These are phyloP conservation scores for Galbula dea DNA, from an alignment of 2,113 vertebrate genomes.

Conservation along the genomic window DNA sequence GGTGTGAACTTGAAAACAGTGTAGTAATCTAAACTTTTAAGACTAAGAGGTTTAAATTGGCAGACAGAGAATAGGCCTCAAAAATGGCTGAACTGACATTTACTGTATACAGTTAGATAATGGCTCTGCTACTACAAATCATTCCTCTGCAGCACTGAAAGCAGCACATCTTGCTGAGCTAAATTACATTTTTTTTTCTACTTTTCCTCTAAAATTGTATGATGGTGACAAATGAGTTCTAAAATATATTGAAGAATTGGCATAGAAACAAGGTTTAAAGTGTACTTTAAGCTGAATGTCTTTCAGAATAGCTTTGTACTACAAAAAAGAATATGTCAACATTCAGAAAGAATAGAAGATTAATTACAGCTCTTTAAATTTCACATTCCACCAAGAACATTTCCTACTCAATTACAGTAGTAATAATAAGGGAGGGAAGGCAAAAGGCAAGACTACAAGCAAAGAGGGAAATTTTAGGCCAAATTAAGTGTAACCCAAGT, in stretches of 20 bases:
- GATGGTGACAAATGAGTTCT: not conserved
- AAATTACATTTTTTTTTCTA: constrained; percentile 8
- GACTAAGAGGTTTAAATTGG: not conserved
- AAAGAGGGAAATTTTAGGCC: not conserved
- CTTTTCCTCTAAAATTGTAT: not conserved
- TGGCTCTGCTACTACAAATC: not conserved
- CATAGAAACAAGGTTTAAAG: constrained; percentile 13
- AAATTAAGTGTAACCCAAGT: not conserved
- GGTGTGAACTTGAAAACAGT: not conserved
- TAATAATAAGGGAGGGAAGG: not conserved
- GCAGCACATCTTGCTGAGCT: not conserved
- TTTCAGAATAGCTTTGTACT: not conserved
- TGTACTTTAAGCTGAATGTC: not conserved
- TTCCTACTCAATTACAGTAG: not conserved
- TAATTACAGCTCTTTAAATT: constrained; percentile 8
- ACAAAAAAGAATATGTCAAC: not conserved
- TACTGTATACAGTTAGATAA: not conserved
- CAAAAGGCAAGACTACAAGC: not conserved
- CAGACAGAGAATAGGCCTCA: not conserved
- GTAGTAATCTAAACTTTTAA: not conserved
- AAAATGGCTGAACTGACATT: not conserved
- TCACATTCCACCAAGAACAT: not conserved
- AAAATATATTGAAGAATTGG: not conserved
- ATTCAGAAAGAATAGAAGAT: not conserved
- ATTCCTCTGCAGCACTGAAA: not conserved